Evolutionary conservation across 2,888 invertebrate genomes (phyloP), one percentile per base, ranked within the genome.

Genomic region (Patella pellucida): DNA sequence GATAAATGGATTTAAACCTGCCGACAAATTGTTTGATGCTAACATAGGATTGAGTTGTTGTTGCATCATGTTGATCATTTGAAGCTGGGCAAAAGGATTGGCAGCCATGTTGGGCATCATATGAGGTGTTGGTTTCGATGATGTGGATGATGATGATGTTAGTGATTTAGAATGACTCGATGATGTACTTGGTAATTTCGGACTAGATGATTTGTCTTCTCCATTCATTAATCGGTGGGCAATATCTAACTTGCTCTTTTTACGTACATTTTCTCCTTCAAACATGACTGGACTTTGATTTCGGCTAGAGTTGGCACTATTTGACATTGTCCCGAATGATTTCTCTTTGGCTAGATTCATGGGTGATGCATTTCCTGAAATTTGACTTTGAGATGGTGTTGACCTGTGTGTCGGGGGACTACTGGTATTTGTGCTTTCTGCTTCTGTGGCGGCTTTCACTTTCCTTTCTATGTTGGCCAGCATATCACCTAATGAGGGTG

Each of bases 281-380:
- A 62, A 62, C 62, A 62, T 62, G 62, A 62, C 62, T 23, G 62
- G 62, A 23, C 62, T 62, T 23, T 62, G 62, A 62, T 62, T 62
- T 62, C 62, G 62, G 62, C 62, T 62, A 62, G 62, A 62, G 62
- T 62, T 62, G 62, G 62, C 62, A 16, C 62, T 62, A 15, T 62
- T 19, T 62, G 62, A 62, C 23, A 62, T 3, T 23, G 19, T 62
- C 19, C 19, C 23, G 62, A 23, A 23, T 23, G 62, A 62, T 62
- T 62, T 62, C 19, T 62, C 62, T 62, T 62, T 62, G 62, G 62
- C 62, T 62, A 62, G 23, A 23, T 62, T 62, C 3, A 62, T 62
- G 23, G 62, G 62, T 62, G 62, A 62, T 19, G 62, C 62, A 19
- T 19, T 62, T 41, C 9, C 41, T 41, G 41, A 41, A 41, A 41